A percentile compares a stretch with the other conserved stretches of the same genome.
phyloP scores from a whole-genome alignment of 2,888 invertebrate genomes.

The Tenthredo scrophulariae region DNA sequence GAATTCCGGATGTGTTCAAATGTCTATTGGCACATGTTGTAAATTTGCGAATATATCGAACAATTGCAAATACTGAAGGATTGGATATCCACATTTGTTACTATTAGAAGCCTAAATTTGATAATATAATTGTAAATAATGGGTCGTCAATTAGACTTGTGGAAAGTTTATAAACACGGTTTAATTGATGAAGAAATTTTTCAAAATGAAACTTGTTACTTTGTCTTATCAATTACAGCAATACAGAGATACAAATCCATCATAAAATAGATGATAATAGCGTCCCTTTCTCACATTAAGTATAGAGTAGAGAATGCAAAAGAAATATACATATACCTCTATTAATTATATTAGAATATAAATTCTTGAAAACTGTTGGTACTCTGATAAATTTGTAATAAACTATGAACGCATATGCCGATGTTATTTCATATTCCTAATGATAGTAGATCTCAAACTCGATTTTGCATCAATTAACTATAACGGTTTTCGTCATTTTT shows the following conservation, averaged over 20 bases:
- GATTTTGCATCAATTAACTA: background rate
- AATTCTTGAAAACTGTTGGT: constrained; percentile 27
- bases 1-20: constrained; percentile 28
- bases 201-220: constrained; percentile 17
- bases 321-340: constrained; percentile 1
- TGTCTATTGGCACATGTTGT: constrained; percentile 17
- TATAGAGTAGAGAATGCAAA: background rate
- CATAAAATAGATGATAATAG: background rate
- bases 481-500: too few species aligned
- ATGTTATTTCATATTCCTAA: constrained; percentile 11
- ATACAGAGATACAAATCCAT: background rate
- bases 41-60: constrained; percentile 36
- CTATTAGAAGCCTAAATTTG: constrained; percentile 14
- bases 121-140: constrained; percentile 44
- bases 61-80: constrained; percentile 27
- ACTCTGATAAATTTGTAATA: constrained; percentile 29
- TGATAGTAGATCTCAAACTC: background rate
- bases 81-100: constrained; percentile 5
- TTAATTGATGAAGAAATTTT: background rate
- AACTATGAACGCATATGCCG: constrained; percentile 9
- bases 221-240: background rate
- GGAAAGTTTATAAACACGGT: background rate
- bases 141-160: background rate
- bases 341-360: background rate
- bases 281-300: background rate